A percentile compares a stretch with the other conserved stretches of the same genome.
Conservation (phyloP, 2,797 vertebrate species). For the Melanogrammus aeglefinus region DNA sequence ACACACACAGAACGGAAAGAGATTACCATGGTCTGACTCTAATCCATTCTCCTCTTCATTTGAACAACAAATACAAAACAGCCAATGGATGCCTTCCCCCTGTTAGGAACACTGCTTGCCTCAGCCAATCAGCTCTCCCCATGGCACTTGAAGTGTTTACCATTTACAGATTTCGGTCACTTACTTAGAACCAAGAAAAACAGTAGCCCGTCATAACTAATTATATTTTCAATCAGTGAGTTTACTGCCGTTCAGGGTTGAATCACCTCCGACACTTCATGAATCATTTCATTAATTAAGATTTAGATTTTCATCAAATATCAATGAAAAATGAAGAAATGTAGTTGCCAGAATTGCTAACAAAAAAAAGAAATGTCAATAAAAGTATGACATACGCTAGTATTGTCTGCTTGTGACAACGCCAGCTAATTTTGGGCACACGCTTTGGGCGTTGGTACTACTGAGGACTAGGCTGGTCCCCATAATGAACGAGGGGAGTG, state of each 20-base stretch:
- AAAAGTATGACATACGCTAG: too few species aligned
- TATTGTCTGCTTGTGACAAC: too few species aligned
- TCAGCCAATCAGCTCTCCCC: conserved; percentile 43
- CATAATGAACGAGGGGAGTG: too few species aligned
- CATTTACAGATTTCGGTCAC: too few species aligned
- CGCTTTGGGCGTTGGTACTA: too few species aligned
- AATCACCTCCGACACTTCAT: too few species aligned
- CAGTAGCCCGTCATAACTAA: background rate
- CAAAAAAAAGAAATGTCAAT: too few species aligned
- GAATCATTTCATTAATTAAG: too few species aligned
- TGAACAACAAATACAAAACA: conserved; percentile 12
- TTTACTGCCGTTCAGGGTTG: too few species aligned
- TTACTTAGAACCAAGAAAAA: too few species aligned
- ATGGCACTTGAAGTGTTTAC: background rate
- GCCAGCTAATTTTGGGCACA: too few species aligned
- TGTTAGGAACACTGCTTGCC: conserved; percentile 36
- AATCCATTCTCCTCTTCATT: conserved; percentile 40
- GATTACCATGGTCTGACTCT: conserved; percentile 33
- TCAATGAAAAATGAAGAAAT: background rate
- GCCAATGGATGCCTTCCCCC: background rate
- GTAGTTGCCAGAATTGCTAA: background rate
- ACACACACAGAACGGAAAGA: conserved; percentile 9
- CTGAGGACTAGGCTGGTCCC: too few species aligned
- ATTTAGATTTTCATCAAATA: background rate
- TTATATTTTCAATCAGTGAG: background rate